These are phyloP conservation scores for Laticauda colubrina DNA, from an alignment of 2,113 vertebrate species.

Conservation along the genomic window DNA sequence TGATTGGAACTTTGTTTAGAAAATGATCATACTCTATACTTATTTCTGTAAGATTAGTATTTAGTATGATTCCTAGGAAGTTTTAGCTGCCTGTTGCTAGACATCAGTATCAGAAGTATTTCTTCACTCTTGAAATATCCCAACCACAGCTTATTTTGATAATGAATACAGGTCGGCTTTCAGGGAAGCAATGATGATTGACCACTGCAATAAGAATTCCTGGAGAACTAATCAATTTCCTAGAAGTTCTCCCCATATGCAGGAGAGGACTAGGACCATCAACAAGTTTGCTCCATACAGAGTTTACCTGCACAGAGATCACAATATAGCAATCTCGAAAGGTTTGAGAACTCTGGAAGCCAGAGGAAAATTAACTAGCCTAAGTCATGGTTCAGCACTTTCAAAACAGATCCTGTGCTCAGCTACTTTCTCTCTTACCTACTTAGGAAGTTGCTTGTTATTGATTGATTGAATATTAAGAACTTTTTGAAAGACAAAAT, in stretches of 20 bases:
- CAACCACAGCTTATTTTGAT: constrained; percentile 20
- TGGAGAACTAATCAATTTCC: neutral
- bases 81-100: neutral
- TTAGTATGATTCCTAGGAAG: neutral
- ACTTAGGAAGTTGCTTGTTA: neutral
- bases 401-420: neutral
- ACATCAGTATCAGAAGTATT: neutral
- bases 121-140: neutral
- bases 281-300: neutral
- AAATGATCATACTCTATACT: neutral
- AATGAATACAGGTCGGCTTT: neutral
- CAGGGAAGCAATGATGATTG: neutral
- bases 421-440: neutral
- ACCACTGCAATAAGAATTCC: neutral
- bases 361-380: neutral
- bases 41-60: neutral
- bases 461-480: neutral
- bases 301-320: neutral
- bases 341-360: neutral
- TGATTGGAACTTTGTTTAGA: neutral
- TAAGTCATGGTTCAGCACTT: neutral
- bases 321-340: neutral
- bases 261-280: neutral
- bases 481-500: neutral
- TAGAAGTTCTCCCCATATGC: neutral